Evolutionary conservation across 2,888 invertebrate species (phyloP).

Genomic region (Pycnomerus fuliginosus): DNA sequence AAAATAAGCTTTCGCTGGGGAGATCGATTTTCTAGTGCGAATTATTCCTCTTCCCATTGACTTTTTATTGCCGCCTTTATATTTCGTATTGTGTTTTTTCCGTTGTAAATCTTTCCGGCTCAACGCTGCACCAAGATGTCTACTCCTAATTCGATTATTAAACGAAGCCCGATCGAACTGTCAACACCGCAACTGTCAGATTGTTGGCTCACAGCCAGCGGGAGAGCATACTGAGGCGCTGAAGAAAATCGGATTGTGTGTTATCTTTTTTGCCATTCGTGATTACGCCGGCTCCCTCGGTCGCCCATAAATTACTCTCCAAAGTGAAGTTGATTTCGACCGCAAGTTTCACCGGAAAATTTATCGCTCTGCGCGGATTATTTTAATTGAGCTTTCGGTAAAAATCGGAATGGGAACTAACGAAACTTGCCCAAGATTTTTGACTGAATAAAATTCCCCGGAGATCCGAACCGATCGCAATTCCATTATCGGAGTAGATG

Average conservation of each 20-base stretch:
- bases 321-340: slow-evolving; percentile 47
- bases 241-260: slow-evolving; percentile 53
- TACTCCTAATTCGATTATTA: too few species aligned
- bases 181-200: too few species aligned
- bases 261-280: slow-evolving; percentile 56
- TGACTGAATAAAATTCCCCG: too few species aligned
- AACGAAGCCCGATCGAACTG: too few species aligned
- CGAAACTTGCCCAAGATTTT: too few species aligned
- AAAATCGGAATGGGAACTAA: too few species aligned
- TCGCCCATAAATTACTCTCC: slow-evolving; percentile 46
- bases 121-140: too few species aligned
- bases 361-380: slow-evolving; percentile 18
- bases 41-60: slow-evolving; percentile 45
- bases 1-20: slow-evolving; percentile 41
- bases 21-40: slow-evolving; percentile 46
- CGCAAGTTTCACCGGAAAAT: slow-evolving; percentile 40
- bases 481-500: slow-evolving; percentile 48
- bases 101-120: too few species aligned
- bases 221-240: slow-evolving; percentile 46
- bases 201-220: slow-evolving; percentile 34
- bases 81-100: too few species aligned
- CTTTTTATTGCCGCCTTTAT: slow-evolving; percentile 46
- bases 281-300: slow-evolving; percentile 49
- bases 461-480: slow-evolving; percentile 49
- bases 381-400: too few species aligned